Evolutionary conservation across 2,888 invertebrate species (phyloP), one percentile per base, ranked within the genome.

Genomic region (Oeneis ivallda): DNA sequence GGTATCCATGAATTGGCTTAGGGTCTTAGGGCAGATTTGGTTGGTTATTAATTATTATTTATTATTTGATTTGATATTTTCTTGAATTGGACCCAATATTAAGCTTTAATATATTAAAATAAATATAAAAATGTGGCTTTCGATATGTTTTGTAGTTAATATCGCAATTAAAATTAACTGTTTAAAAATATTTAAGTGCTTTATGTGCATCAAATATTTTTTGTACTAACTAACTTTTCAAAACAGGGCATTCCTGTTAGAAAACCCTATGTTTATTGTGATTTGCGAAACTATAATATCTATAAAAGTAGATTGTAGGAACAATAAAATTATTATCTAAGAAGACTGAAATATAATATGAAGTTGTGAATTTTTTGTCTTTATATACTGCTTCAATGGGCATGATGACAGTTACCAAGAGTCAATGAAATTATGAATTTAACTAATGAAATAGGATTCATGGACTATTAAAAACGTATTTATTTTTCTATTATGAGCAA

Each of bases 331-430:
- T 54, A 54, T 54, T 37, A 54, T 54, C 10, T 54, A 39, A 54
- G 54, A 54, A 54, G 54, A 54, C 54, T 54, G 54, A 54, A 54
- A 54, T 37, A 37, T 37, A 37, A 37, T 37, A 37, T 54, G n/a
- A 52, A 32, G 32, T 50, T 32, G 26, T 52, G n/a, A 52, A 52
- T 32, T 52, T 52, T 50, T 52, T 32, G 50, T 52, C n/a, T 47
- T 17, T 17, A 17, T 6, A 2, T 32, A 32, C n/a, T 32, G 50
- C 13, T 32, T 52, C 13, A 26, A 13, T 26, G n/a, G n/a, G n/a
- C n/a, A n/a, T n/a, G n/a, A n/a, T n/a, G n/a, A n/a, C n/a, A n/a
- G n/a, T n/a, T n/a, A n/a, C n/a, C n/a, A n/a, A n/a, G n/a, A n/a
- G n/a, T n/a, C n/a, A n/a, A n/a, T n/a, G n/a, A n/a, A n/a, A n/a